Evolutionary conservation across 2,113 vertebrate species (phyloP).

Genomic region (Illadopsis cleaveri): DNA sequence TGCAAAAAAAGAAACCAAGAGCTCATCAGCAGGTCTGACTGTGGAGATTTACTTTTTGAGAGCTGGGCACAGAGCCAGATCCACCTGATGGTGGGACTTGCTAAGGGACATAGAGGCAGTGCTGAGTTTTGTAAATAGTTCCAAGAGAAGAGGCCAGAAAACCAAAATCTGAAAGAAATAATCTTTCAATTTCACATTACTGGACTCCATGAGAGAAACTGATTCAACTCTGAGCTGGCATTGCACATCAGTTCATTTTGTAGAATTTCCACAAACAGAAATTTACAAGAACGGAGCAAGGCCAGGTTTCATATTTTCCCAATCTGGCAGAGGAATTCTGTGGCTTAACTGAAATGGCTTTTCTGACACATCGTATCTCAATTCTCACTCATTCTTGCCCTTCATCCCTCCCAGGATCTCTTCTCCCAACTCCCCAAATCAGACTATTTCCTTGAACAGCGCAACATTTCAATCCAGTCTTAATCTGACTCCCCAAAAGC

Average conservation of each 20-base stretch:
- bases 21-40: neutral
- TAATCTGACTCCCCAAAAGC: neutral
- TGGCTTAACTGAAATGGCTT: conserved; percentile 34
- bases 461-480: neutral
- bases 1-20: conserved; percentile 6
- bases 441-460: neutral
- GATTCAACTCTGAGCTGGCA: conserved; percentile 17
- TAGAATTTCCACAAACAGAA: conserved; percentile 15
- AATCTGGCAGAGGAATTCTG: conserved; percentile 24
- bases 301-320: conserved; percentile 9
- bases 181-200: conserved; percentile 66
- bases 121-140: neutral
- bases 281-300: conserved; percentile 51
- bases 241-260: conserved; percentile 12
- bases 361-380: conserved; percentile 28
- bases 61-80: neutral
- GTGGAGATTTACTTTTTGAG: neutral
- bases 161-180: neutral
- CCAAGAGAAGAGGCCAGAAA: neutral
- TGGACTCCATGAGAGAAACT: conserved; percentile 52
- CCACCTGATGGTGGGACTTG: neutral
- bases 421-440: neutral
- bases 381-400: neutral
- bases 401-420: neutral
- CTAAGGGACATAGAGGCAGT: neutral